Base-by-base conservation (phyloP, 2,797 vertebrate species). In the Capromys pilorides region DNA sequence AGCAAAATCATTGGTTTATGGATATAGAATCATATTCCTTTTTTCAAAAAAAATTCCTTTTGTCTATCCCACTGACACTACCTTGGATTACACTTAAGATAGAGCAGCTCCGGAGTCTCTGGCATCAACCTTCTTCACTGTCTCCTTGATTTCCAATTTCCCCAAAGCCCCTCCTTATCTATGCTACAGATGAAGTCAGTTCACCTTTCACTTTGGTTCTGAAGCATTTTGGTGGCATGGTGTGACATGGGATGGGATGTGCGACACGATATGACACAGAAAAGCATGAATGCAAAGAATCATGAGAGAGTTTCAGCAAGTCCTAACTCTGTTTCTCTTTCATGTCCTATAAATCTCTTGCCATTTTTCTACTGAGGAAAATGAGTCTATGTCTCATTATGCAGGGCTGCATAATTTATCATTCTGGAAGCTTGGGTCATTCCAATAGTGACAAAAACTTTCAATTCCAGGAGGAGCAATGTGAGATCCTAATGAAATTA, bases 321-420 rank as follows among this genome's bases (percentile, higher is more conserved):
- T 80, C 39, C 45, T 73, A 26, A 21, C 57, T 81, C 77, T 69
- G 33, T n/a, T n/a, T 66, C 24, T 87, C 31, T 8, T 45, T 5
- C 45, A 28, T 61, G 45, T 33, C 81, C 19, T 36, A 0, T 24
- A 83, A 69, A 19, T 54, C 21, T 86, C 11, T 69, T 69, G 31
- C 33, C 31, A 24, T 93, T 49, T 77, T 83, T 95, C 77, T 26
- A 33, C 69, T 78, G 49, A 88, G 93, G 26, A 77, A 90, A 92
- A 86, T 24, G 24, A 94, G 9, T 31, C 49, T 13, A 0, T 59
- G 9, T 12, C 14, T 51, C 28, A 85, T 36, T 78, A 66, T 86
- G 6, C 41, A 83, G 61, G 79, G 39, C 45, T 39, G 69, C 4
- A 0, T 61, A 13, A 1, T 0, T 73, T 86, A 41, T 79, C 41